phyloP scores from a whole-genome alignment of 1,140 invertebrate species.

The Lordiphosa collinella region DNA sequence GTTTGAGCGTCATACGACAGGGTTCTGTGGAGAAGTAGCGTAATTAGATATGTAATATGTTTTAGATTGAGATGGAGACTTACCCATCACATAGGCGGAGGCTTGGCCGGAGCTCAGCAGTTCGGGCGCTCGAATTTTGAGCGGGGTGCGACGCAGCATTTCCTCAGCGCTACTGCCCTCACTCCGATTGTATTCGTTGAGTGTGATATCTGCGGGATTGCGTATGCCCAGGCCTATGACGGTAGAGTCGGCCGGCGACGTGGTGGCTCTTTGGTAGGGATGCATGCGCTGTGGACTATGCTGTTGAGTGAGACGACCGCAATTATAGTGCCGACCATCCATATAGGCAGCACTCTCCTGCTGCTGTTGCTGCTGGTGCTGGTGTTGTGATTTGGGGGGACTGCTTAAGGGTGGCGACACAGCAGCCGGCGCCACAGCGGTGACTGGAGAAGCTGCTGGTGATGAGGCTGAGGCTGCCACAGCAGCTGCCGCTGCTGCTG shows the following conservation, averaged over 20 bases:
- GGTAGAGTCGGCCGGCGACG: constrained; percentile 30
- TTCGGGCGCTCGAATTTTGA: constrained; percentile 62
- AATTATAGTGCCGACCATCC: constrained; percentile 45
- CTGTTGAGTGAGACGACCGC: constrained; percentile 34
- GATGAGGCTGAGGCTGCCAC: constrained; percentile 21
- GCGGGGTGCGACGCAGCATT: constrained; percentile 58
- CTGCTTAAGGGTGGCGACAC: constrained; percentile 64
- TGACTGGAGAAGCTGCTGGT: constrained; percentile 2
- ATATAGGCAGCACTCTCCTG: constrained; percentile 36
- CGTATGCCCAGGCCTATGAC: constrained; percentile 44
- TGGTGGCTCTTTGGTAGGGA: constrained; percentile 71
- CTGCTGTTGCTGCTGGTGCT: constrained; percentile 36
- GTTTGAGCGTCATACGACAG: constrained; percentile 75
- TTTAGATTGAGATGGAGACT: neutral
- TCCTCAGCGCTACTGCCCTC: constrained; percentile 66
- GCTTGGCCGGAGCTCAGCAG: constrained; percentile 35
- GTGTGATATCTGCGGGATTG: constrained; percentile 72
- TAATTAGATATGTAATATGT: neutral
- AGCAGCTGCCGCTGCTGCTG: constrained; percentile 18
- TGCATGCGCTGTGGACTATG: constrained; percentile 68
- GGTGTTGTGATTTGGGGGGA: constrained; percentile 58
- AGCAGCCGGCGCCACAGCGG: constrained; percentile 35
- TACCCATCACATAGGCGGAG: constrained; percentile 49
- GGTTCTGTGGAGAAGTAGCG: constrained; percentile 36
- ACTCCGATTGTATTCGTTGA: constrained; percentile 75